Conservation (phyloP, 2,113 vertebrate species). For the Danio rerio region GRCz12tu NC_133184.1:44663001-44663500, state of each 20-base stretch:
- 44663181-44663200: slow-evolving; percentile 86
- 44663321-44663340: slow-evolving; percentile 92
- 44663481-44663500: slow-evolving; percentile 96
- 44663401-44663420: slow-evolving; percentile 86
- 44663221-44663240: slow-evolving; percentile 91
- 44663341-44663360: slow-evolving; percentile 91
- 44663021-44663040: slow-evolving; percentile 95
- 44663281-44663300: slow-evolving; percentile 97
- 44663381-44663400: slow-evolving; percentile 90
- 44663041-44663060: slow-evolving; percentile 97
- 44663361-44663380: slow-evolving; percentile 94
- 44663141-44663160: slow-evolving; percentile 94
- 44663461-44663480: slow-evolving; percentile 93
- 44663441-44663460: slow-evolving; percentile 86
- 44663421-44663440: slow-evolving; percentile 93
- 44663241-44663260: slow-evolving; percentile 88
- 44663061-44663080: slow-evolving; percentile 91
- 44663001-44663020: slow-evolving; percentile 95
- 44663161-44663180: slow-evolving; percentile 90
- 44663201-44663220: slow-evolving; percentile 89
- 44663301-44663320: slow-evolving; percentile 87
- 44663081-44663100: slow-evolving; percentile 90
- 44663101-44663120: slow-evolving; percentile 95
- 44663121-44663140: slow-evolving; percentile 91
- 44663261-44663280: slow-evolving; percentile 81